These are phyloP conservation scores for Rhimphoctona megacephalus DNA, from an alignment of 2,888 invertebrate species.

Conservation along the genomic window DNA sequence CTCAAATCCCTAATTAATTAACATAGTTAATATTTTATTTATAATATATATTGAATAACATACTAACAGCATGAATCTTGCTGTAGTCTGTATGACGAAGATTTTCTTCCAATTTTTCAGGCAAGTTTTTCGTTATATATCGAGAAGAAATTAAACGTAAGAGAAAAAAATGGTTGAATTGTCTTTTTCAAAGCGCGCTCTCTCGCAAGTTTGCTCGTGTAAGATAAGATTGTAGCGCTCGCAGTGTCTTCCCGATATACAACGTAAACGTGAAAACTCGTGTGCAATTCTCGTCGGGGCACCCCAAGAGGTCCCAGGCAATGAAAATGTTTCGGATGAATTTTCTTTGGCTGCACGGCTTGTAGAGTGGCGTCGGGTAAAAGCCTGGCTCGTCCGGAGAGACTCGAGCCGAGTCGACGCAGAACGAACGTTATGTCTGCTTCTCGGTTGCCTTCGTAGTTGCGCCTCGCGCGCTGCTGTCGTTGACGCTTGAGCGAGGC, in stretches of 20 bases:
- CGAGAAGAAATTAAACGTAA: neutral
- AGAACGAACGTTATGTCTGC: conserved; percentile 64
- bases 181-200: conserved; percentile 41
- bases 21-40: neutral
- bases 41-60: neutral
- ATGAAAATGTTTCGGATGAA: conserved; percentile 81
- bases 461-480: conserved; percentile 69
- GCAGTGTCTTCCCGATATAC: conserved; percentile 34
- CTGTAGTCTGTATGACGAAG: neutral
- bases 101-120: neutral
- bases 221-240: conserved; percentile 65
- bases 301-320: conserved; percentile 61
- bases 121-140: neutral
- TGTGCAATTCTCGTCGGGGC: conserved; percentile 62
- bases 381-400: conserved; percentile 71
- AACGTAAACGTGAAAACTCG: conserved; percentile 69
- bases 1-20: neutral
- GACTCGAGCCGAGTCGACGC: conserved; percentile 56
- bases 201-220: conserved; percentile 45
- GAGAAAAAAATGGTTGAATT: conserved; percentile 12
- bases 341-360: conserved; percentile 80
- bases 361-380: conserved; percentile 74
- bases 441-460: conserved; percentile 63
- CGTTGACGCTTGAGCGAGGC: conserved; percentile 66
- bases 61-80: neutral